Evolutionary conservation across 2,113 vertebrate genomes (phyloP).

Genomic region (Gadus chalcogrammus): DNA sequence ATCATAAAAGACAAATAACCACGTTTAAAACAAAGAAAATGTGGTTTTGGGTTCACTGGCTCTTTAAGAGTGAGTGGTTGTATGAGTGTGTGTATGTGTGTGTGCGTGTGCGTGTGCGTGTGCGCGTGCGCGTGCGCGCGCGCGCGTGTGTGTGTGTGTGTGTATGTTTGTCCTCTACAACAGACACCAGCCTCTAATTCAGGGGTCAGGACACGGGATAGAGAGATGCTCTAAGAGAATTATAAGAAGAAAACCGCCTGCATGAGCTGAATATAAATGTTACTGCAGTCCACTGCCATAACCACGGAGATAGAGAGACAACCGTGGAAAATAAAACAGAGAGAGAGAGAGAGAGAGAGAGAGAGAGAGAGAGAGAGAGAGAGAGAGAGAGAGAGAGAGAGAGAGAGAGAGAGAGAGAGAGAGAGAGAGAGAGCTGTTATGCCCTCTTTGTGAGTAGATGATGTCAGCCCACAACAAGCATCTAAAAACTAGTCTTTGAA

Average conservation of each 20-base stretch:
- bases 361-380: no score
- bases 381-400: no score
- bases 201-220: not conserved
- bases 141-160: not conserved
- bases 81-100: not conserved
- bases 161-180: not conserved
- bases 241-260: not conserved
- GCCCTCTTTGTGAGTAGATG: no score
- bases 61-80: no score
- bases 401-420: no score
- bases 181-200: not conserved
- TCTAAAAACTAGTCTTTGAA: no score
- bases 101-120: not conserved
- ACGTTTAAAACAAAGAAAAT: no score
- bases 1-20: no score
- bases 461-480: no score
- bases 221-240: no score
- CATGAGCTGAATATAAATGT: slow-evolving; percentile 45
- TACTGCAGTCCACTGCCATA: slow-evolving; percentile 15
- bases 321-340: not conserved
- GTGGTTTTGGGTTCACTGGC: no score
- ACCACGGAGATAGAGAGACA: slow-evolving; percentile 10
- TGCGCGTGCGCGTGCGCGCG: not conserved
- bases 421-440: not conserved
- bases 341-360: slow-evolving; percentile 2